Evolutionary conservation across 2,113 vertebrate genomes (phyloP).

Genomic region (Chaetura pelagica): DNA sequence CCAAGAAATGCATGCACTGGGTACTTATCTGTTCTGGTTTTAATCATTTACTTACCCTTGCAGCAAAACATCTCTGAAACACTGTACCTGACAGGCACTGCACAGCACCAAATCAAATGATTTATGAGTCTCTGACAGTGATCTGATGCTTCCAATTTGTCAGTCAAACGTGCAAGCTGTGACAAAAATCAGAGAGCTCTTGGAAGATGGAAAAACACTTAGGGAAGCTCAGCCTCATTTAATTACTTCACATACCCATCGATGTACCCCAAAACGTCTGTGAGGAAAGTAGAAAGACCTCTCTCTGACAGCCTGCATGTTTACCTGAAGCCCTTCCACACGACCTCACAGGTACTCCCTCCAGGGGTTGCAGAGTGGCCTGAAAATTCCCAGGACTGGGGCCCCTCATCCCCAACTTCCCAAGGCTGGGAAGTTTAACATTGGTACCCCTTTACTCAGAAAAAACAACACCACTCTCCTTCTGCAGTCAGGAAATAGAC

Average conservation of each 20-base stretch:
- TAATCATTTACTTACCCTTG: neutral
- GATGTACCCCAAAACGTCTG: neutral
- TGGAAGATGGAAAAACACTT: neutral
- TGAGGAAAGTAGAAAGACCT: neutral
- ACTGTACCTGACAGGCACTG: neutral
- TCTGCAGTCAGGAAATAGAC: neutral
- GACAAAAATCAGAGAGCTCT: neutral
- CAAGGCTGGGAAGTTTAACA: neutral
- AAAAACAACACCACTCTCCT: neutral
- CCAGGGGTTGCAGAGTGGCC: no score
- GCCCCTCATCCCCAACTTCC: fast-evolving
- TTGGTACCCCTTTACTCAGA: neutral
- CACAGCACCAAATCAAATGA: neutral
- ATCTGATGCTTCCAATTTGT: neutral
- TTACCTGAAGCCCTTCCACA: neutral
- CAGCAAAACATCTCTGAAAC: neutral
- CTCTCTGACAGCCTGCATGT: neutral
- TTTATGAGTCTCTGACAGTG: neutral
- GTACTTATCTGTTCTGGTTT: neutral
- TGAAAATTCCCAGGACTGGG: neutral
- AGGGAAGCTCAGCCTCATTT: neutral
- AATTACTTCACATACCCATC: neutral
- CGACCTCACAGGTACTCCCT: neutral
- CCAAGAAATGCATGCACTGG: neutral
- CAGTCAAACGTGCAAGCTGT: neutral